Percentiles rank a stretch among this genome's conserved stretches.
Conservation (phyloP, 2,113 vertebrate species). For the Lepisosteus oculatus region DNA sequence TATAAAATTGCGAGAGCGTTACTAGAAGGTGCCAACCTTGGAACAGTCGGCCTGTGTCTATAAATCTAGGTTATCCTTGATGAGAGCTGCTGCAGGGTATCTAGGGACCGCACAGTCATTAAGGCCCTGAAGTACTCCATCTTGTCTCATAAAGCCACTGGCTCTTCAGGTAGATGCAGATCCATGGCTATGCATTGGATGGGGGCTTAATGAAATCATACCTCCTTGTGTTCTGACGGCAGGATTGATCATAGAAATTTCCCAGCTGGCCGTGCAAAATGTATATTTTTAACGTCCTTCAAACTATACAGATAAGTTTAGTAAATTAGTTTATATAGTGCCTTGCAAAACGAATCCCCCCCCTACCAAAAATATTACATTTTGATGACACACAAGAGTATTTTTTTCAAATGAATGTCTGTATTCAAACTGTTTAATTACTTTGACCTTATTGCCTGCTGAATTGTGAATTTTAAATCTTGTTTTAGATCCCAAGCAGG, state of each 20-base stretch:
- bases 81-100: not conserved
- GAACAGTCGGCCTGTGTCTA: constrained; percentile 46
- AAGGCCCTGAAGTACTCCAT: not conserved
- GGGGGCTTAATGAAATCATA: not conserved
- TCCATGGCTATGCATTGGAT: not conserved
- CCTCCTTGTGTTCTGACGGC: not conserved
- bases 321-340: too few species aligned
- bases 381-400: too few species aligned
- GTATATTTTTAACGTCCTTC: not conserved
- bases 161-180: not conserved
- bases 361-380: too few species aligned
- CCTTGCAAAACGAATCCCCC: too few species aligned
- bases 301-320: too few species aligned
- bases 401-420: too few species aligned
- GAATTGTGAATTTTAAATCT: too few species aligned
- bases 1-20: constrained; percentile 66
- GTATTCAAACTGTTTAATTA: too few species aligned
- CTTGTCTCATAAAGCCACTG: not conserved
- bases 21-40: constrained; percentile 54
- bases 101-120: too few species aligned
- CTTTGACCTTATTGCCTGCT: too few species aligned
- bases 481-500: too few species aligned
- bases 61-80: constrained; percentile 10
- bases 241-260: too few species aligned
- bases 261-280: not conserved